Base-by-base conservation (phyloP, 2,797 vertebrate species). In the Otolemur crassicaudatus region DNA sequence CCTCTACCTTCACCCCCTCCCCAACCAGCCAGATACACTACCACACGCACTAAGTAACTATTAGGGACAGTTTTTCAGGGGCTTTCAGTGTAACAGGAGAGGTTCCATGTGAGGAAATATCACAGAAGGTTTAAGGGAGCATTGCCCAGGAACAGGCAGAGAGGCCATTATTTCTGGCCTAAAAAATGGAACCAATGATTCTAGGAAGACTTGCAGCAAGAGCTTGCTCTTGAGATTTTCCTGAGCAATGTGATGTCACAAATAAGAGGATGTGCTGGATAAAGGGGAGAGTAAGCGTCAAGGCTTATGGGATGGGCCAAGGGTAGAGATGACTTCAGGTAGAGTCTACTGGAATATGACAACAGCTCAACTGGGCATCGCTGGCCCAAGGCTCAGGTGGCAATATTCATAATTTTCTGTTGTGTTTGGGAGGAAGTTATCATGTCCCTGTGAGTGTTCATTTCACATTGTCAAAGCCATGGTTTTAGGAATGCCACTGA, bases 141-240 rank as follows among this genome's bases (percentile, higher is more conserved):
- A 31, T 69, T 93, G 31, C 70, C 76, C 34, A 63, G 23, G 53
- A 90, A 87, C 84, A 53, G 70, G 29, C 95, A 90, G 25, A 88
- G 37, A 87, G 31, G 31, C 70, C 92, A n/a, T 90, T 90, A 80
- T 69, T 90, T 82, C 69, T 87, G 70, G 34, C 83, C 37, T 82
- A 34, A 91, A 89, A 93, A 85, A 43, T 76, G 20, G 19, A 87
- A 61, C 70, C 60, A 69, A 3, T 82, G 49, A 77, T 69, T 88
- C 73, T 22, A 96, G 73, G 63, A 95, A 91, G 80, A 23, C 12
- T 91, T 72, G 70, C n/a, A 37, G 20, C 14, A 94, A 73, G 31
- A 93, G 10, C 22, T 94, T 87, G 31, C 90, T 94, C 73, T 90
- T 60, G n/a, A 63, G 29, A 88, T 69, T 83, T 95, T 94, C 16